Evolutionary conservation across 2,113 vertebrate genomes (phyloP), one percentile per base, ranked within the genome.

Genomic region (Hyperoodon ampullatus): DNA sequence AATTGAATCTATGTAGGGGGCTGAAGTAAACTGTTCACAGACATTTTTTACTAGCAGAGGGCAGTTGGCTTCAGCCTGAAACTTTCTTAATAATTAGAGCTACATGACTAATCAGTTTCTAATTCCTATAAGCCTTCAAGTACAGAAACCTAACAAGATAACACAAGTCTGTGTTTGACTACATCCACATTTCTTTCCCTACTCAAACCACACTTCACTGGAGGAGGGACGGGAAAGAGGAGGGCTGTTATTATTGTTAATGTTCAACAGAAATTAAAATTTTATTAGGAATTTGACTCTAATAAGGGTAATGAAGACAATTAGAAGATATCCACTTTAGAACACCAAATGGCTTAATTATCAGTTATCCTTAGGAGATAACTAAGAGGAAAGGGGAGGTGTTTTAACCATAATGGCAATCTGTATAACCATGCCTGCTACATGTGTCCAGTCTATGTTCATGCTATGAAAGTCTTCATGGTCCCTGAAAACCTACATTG

Each of bases 381-480:
- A 58, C 3, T 21, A 24, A 75, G 30, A 80, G 66, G 53, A 53
- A 71, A 66, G 2, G 18, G 3, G 28, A 55, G 33, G 8, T 3
- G 42, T 26, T 60, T 60, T 12, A 39, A 28, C 19, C 26, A 11
- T 0, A 16, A 11, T 0, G 18, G 10, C 16, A 8, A 24, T 28
- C 15, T 15, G 1, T 21, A 6, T 18, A 50, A 2, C 35, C 84
- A n/a, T 11, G 35, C 8, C 28, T 16, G 70, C 28, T 21, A 3
- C 4, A 0, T 13, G 15, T 4, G 1, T 70, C 21, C 6, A 2
- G 7, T 3, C 53, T 14, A 21, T 14, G 30, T 4, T 13, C 5
- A 33, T 10, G 8, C 26, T 9, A 1, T 28, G 19, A 1, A 28
- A 35, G 10, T 42, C 47, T 30, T 39, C 44, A 0, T 0, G 8